Conservation (phyloP, 2,113 vertebrate species). For the Speoplatyrhinus poulsoni region DNA sequence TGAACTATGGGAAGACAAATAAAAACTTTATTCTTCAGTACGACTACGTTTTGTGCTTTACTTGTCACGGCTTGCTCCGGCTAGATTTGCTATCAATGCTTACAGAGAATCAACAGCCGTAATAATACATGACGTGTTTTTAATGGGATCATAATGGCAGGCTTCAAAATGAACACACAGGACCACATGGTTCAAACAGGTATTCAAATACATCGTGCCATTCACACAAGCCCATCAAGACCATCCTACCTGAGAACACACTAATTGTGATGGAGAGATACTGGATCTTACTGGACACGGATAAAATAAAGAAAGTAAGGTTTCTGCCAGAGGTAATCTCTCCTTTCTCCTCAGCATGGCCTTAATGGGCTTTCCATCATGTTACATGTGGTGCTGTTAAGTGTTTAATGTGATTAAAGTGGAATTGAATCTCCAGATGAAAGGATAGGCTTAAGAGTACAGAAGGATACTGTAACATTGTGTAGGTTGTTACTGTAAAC, state of each 20-base stretch:
- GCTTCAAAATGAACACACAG: too few species aligned
- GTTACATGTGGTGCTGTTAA: conserved; percentile 19
- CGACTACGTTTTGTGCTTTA: not conserved
- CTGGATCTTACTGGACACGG: conserved; percentile 20
- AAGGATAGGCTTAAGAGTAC: conserved; percentile 9
- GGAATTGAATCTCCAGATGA: conserved; percentile 15
- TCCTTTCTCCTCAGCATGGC: conserved; percentile 3
- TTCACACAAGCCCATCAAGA: conserved; percentile 27
- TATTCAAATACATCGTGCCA: not conserved
- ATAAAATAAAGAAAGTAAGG: conserved; percentile 18
- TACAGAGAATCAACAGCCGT: too few species aligned
- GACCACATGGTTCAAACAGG: too few species aligned
- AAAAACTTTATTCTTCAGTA: conserved; percentile 75
- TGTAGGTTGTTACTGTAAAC: not conserved
- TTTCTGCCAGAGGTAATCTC: not conserved
- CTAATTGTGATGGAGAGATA: conserved; percentile 8
- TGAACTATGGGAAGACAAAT: conserved; percentile 74
- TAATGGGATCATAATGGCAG: too few species aligned
- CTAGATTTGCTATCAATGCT: not conserved
- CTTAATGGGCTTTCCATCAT: not conserved
- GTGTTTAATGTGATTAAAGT: conserved; percentile 17
- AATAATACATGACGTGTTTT: too few species aligned
- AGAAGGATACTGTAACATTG: not conserved
- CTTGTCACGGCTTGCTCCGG: not conserved
- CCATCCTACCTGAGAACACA: conserved; percentile 8